phyloP scores from a whole-genome alignment of 2,888 invertebrate genomes.

The Meteorus cinctellus region DNA sequence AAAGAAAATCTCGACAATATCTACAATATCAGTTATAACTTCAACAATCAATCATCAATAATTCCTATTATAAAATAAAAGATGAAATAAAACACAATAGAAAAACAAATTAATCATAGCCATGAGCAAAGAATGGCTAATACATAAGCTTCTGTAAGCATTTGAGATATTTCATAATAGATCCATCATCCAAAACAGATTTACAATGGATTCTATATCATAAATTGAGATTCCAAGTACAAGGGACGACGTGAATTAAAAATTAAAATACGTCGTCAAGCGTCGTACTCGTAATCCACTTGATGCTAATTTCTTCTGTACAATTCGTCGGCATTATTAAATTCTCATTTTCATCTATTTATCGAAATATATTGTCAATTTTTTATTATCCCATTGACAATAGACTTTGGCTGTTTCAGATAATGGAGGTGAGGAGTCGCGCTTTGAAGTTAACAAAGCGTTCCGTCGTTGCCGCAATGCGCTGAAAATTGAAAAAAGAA shows the following conservation, averaged over 20 bases:
- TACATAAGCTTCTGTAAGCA: background rate
- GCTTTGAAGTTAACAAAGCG: constrained; percentile 95
- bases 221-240: constrained; percentile 23
- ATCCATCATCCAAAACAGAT: background rate
- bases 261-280: constrained; percentile 13
- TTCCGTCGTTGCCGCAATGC: constrained; percentile 90
- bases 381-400: background rate
- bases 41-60: background rate
- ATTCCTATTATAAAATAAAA: background rate
- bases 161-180: background rate
- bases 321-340: background rate
- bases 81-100: background rate
- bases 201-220: background rate
- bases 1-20: background rate
- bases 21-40: background rate
- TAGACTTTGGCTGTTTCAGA: constrained; percentile 72
- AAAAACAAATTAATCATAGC: background rate
- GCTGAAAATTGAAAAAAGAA: constrained; percentile 71
- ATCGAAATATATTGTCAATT: background rate
- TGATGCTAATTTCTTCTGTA: background rate
- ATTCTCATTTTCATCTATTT: background rate
- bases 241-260: constrained; percentile 10
- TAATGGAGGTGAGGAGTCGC: constrained; percentile 90
- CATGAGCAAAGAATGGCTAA: background rate
- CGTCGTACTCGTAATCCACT: constrained; percentile 25